phyloP scores from a whole-genome alignment of 2,797 vertebrate genomes.

The Stomatorhinus walkeri region DNA sequence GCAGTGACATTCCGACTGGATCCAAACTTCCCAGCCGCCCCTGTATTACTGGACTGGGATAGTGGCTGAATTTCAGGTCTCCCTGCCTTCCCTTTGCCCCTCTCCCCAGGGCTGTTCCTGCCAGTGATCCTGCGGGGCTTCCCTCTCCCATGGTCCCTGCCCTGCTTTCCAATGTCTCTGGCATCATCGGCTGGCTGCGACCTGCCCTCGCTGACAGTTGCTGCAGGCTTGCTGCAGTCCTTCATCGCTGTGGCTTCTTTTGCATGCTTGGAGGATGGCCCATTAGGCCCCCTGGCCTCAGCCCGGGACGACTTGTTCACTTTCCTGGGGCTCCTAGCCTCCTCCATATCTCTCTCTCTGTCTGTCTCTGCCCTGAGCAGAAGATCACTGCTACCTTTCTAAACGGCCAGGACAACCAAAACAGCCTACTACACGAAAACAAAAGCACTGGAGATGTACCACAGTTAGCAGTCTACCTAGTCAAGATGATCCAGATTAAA shows the following conservation, averaged over 20 bases:
- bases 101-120: slow-evolving; percentile 55
- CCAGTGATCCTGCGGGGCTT: slow-evolving; percentile 54
- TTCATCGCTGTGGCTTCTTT: slow-evolving; percentile 42
- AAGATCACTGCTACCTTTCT: slow-evolving; percentile 37
- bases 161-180: slow-evolving; percentile 32
- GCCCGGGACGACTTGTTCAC: slow-evolving; percentile 42
- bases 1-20: slow-evolving; percentile 31
- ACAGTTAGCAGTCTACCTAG: background rate
- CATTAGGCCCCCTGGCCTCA: slow-evolving; percentile 46
- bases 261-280: slow-evolving; percentile 43
- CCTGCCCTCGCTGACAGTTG: slow-evolving; percentile 41
- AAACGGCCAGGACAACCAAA: slow-evolving; percentile 33
- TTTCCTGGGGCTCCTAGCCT: slow-evolving; percentile 49
- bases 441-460: background rate
- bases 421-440: slow-evolving; percentile 36
- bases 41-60: slow-evolving; percentile 35
- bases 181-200: slow-evolving; percentile 43
- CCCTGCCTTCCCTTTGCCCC: slow-evolving; percentile 43
- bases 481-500: background rate
- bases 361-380: slow-evolving; percentile 25
- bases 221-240: slow-evolving; percentile 39
- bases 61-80: slow-evolving; percentile 30
- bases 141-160: slow-evolving; percentile 46
- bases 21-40: slow-evolving; percentile 32
- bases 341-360: slow-evolving; percentile 60